A percentile compares a stretch with the other conserved stretches of the same genome.
These are phyloP conservation scores for Aplodontia rufa DNA, from an alignment of 2,113 vertebrate species.

Conservation along the genomic window DNA sequence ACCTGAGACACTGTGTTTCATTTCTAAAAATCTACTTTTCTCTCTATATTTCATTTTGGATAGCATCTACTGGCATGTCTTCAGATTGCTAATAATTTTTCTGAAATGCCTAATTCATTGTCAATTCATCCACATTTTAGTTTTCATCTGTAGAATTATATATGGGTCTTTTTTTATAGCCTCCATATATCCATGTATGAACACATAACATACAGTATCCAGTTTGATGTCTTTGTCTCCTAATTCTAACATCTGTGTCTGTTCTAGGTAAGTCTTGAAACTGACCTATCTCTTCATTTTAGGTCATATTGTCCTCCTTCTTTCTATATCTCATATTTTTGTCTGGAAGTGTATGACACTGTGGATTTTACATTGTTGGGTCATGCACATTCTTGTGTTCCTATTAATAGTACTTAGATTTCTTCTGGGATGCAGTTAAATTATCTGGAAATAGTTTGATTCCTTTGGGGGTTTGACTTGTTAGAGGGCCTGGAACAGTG, in stretches of 20 bases:
- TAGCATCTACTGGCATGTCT: background rate
- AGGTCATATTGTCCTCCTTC: background rate
- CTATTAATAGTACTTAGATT: background rate
- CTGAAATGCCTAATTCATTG: background rate
- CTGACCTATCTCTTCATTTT: background rate
- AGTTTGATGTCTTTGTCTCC: background rate
- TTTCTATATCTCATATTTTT: background rate
- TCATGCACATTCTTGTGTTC: background rate
- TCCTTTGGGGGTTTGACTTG: background rate
- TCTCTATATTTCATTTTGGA: background rate
- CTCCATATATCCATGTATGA: background rate
- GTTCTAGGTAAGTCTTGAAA: background rate
- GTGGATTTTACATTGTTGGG: background rate
- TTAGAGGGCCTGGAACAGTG: background rate
- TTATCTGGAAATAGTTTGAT: background rate
- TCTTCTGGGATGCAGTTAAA: background rate
- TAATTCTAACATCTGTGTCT: background rate
- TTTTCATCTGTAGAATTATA: conserved; percentile 9
- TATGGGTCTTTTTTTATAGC: background rate
- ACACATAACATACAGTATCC: background rate
- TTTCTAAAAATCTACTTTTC: background rate
- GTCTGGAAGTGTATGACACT: background rate
- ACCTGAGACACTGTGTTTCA: background rate
- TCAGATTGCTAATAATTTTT: background rate
- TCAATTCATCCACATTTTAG: background rate